These are phyloP conservation scores for Macrosiphum euphorbiae DNA, from an alignment of 2,888 invertebrate species.

Conservation along the genomic window DNA sequence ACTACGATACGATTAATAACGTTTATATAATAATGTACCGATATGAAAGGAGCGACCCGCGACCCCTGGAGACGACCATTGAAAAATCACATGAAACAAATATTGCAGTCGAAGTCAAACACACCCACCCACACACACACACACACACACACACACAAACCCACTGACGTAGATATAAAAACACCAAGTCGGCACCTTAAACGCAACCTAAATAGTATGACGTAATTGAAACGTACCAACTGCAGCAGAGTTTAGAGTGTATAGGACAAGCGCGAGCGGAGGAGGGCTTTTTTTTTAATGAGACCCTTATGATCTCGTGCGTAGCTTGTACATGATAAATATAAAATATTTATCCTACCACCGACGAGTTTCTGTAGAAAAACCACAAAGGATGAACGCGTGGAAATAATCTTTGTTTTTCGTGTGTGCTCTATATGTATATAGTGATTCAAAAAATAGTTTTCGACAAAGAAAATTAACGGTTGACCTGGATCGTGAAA, in stretches of 20 bases:
- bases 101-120: not conserved
- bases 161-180: too few relatives aligned
- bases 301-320: not conserved
- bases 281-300: not conserved
- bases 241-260: not conserved
- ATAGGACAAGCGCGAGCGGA: not conserved
- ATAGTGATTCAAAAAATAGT: not conserved
- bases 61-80: not conserved
- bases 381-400: not conserved
- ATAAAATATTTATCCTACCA: not conserved
- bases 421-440: not conserved
- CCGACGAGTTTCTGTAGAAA: not conserved
- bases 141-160: not conserved
- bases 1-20: not conserved
- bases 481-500: not conserved
- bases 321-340: not conserved
- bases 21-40: not conserved
- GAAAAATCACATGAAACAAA: not conserved
- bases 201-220: too few relatives aligned
- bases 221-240: too few relatives aligned
- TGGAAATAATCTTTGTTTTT: not conserved
- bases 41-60: not conserved
- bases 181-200: too few relatives aligned
- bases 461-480: not conserved
- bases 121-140: not conserved